phyloP scores from a whole-genome alignment of 2,888 invertebrate species.

The Bellardia bayeri region DNA sequence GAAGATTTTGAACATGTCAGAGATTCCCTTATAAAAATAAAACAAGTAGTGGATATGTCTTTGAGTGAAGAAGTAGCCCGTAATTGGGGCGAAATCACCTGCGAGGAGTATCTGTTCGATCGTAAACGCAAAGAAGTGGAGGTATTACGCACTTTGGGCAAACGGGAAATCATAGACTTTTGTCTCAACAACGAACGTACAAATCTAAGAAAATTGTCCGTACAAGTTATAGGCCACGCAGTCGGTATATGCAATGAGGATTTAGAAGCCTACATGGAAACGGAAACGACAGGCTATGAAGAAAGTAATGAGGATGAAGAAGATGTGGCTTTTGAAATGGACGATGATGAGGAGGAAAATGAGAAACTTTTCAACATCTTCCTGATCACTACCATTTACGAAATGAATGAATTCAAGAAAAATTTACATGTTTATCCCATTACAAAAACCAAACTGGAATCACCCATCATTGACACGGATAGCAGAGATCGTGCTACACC shows the following conservation, averaged over 20 bases:
- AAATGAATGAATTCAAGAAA: slow-evolving; percentile 81
- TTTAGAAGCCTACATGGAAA: slow-evolving; percentile 51
- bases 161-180: slow-evolving; percentile 81
- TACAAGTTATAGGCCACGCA: slow-evolving; percentile 79
- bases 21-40: slow-evolving; percentile 89
- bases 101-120: slow-evolving; percentile 91
- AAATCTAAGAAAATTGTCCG: slow-evolving; percentile 82
- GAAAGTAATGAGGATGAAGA: slow-evolving; percentile 28
- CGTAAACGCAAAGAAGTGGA: slow-evolving; percentile 88
- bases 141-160: slow-evolving; percentile 78
- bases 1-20: slow-evolving; percentile 87
- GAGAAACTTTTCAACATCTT: slow-evolving; percentile 78
- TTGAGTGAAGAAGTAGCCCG: slow-evolving; percentile 90
- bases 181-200: slow-evolving; percentile 79
- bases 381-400: slow-evolving; percentile 78
- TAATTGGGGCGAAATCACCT: slow-evolving; percentile 92
- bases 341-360: slow-evolving; percentile 62
- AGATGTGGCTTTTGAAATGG: slow-evolving; percentile 61
- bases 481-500: slow-evolving; percentile 51
- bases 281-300: neutral
- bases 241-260: slow-evolving; percentile 40
- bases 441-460: slow-evolving; percentile 76
- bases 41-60: slow-evolving; percentile 90
- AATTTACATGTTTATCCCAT: slow-evolving; percentile 80
- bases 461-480: slow-evolving; percentile 52